Conservation (phyloP, 2,888 invertebrate species). For the Strigamia maritima region DNA sequence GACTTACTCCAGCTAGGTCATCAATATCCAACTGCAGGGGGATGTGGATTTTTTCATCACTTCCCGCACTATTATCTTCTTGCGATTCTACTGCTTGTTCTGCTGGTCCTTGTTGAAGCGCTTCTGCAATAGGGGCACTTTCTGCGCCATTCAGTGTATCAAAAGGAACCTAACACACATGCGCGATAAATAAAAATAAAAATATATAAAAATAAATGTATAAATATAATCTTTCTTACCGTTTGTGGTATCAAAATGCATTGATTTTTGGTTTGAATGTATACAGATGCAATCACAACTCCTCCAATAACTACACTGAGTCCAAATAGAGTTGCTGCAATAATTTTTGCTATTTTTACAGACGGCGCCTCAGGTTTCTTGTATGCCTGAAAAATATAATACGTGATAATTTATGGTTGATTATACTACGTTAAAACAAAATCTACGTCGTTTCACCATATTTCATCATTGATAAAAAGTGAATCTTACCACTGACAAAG, state of each 20-base stretch:
- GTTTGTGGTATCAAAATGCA: slow-evolving; percentile 54
- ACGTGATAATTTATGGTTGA: slow-evolving; percentile 6
- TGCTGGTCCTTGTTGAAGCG: slow-evolving; percentile 3
- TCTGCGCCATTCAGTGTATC: slow-evolving; percentile 27
- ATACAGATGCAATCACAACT: slow-evolving; percentile 78
- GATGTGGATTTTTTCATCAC: slow-evolving; percentile 50
- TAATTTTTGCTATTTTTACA: slow-evolving; percentile 81
- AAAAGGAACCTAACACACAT: slow-evolving; percentile 25
- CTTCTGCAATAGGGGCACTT: slow-evolving; percentile 36
- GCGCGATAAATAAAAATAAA: background rate
- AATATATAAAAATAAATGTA: background rate
- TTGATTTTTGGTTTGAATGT: slow-evolving; percentile 75
- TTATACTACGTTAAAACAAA: background rate
- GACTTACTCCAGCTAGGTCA: slow-evolving; percentile 67
- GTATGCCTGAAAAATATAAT: slow-evolving; percentile 65
- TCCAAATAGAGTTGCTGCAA: slow-evolving; percentile 75
- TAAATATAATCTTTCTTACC: background rate
- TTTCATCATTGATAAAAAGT: background rate
- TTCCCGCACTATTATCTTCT: slow-evolving; percentile 17
- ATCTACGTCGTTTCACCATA: background rate
- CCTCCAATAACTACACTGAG: slow-evolving; percentile 76
- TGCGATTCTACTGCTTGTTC: background rate
- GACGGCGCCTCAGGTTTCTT: slow-evolving; percentile 66
- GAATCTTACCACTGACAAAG: slow-evolving; percentile 22
- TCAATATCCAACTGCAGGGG: slow-evolving; percentile 79